Base-by-base conservation (phyloP, 2,888 invertebrate genomes). In the Xanthia togata region DNA sequence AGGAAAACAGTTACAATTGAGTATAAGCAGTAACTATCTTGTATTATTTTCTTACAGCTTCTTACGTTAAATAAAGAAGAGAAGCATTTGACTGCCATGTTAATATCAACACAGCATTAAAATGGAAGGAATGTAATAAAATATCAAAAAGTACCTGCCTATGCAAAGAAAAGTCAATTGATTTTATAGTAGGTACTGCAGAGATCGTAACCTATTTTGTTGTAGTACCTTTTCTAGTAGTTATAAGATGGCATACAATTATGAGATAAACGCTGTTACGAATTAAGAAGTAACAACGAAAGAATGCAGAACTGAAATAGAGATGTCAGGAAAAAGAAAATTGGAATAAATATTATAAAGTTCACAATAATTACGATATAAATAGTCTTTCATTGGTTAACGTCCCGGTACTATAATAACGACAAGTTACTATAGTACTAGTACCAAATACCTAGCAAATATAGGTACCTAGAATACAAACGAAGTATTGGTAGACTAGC, bases 81-180 rank as follows among this genome's bases (percentile, higher is more conserved):
- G 41, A 73, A 31, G 9, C 53, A n/a, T 75, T 63, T 72, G 41
- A n/a, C 53, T 44, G 31, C 41, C 41, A 12, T 75, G 4, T 71
- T 50, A 38, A 70, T 35, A 35, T 50, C 23, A 50, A 23, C 20
- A 17, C 17, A 17, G 17, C 26, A 26, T 59, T 20, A 50, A 17
- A 47, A 26, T 12, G 11, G 12, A 20, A 44, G 12, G 1, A 26
- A 44, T 44, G 11, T 44, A 64, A 64, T 26, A 14, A 12, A 44
- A 26, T 44, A 26, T 44, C 44, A 26, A 26, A 65, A 44, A 26
- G 20, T 20, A 44, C 6, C 26, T 44, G 20, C 26, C 9, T 11
- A 64, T 17, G 20, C 9, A 5, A 26, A 65, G 14, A 47, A 47
- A 47, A 67, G 31, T 67, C 9, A 9, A 26, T 31, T 23, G 14